Conservation (phyloP, 1,140 invertebrate species). For the Pararge aegeria region DNA sequence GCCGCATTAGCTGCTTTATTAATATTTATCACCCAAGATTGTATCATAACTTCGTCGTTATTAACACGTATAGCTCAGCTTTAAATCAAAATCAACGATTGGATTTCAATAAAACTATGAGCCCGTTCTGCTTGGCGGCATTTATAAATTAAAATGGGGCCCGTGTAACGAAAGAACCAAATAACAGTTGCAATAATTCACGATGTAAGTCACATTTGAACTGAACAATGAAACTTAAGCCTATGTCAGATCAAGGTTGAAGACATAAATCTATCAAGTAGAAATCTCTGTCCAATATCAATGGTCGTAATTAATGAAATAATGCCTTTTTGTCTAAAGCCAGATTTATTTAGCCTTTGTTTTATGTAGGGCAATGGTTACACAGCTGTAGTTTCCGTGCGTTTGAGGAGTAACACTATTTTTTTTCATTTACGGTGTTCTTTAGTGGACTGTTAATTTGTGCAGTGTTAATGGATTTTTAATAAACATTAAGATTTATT, state of each 20-base stretch:
- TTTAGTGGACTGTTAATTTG: background rate
- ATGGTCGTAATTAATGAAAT: conserved; percentile 43
- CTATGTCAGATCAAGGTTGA: conserved; percentile 41
- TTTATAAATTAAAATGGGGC: background rate
- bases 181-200: background rate
- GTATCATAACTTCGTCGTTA: background rate
- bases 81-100: background rate
- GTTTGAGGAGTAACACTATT: conserved; percentile 23
- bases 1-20: background rate
- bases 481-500: no score
- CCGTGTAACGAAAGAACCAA: background rate
- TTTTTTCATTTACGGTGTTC: conserved; percentile 18
- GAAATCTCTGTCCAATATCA: conserved; percentile 36
- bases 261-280: conserved; percentile 40
- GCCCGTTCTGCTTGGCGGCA: background rate
- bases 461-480: no score
- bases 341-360: conserved; percentile 69
- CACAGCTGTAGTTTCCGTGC: conserved; percentile 37
- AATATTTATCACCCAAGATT: background rate
- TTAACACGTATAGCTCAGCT: background rate
- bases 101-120: background rate
- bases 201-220: conserved; percentile 22
- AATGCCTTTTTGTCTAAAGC: conserved; percentile 59
- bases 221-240: conserved; percentile 29
- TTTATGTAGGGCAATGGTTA: conserved; percentile 60